These are phyloP conservation scores for Marmota monax DNA, from an alignment of 2,113 vertebrate species.

Conservation along the genomic window DNA sequence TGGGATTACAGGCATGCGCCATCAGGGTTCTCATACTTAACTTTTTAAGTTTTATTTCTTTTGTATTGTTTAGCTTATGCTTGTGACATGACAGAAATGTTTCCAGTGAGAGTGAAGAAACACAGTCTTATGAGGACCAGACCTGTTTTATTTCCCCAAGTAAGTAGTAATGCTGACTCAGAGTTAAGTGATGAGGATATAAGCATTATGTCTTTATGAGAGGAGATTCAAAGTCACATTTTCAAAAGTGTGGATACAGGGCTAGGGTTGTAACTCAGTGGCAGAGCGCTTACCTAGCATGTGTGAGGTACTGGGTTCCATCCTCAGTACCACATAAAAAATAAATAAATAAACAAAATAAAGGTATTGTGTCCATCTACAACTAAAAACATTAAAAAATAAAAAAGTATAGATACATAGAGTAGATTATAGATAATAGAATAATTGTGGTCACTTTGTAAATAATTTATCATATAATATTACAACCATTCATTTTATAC, in stretches of 20 bases:
- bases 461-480: neutral
- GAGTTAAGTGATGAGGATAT: neutral
- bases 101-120: neutral
- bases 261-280: too few species aligned
- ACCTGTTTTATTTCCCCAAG: neutral
- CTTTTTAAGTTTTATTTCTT: neutral
- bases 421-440: neutral
- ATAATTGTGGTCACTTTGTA: neutral
- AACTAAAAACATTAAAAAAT: too few species aligned
- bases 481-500: neutral
- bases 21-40: too few species aligned
- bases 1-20: too few species aligned
- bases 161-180: neutral
- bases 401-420: neutral
- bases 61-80: neutral
- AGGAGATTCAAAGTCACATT: neutral
- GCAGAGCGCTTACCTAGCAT: too few species aligned
- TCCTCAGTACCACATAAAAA: too few species aligned
- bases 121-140: neutral
- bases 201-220: neutral
- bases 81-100: neutral
- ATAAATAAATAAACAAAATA: too few species aligned
- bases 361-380: too few species aligned
- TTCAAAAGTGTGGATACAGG: neutral
- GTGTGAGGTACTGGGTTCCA: too few species aligned